Evolutionary conservation across 2,888 invertebrate species (phyloP), one percentile per base, ranked within the genome.

Genomic region (Parascotia fuliginaria): DNA sequence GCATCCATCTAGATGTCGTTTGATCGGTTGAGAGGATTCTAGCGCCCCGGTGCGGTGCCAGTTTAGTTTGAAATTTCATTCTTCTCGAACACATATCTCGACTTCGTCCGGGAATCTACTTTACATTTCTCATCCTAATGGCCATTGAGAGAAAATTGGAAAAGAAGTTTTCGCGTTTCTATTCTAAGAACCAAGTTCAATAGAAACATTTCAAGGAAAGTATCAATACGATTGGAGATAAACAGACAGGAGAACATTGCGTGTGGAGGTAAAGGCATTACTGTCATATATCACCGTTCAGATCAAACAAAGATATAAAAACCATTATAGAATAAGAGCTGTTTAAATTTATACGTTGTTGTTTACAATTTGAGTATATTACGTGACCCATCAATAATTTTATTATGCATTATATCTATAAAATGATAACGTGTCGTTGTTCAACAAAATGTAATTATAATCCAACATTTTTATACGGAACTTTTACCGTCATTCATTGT

Each of bases 51-150:
- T 75, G 77, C 75, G 70, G 66, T 75, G 80, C 80, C 79, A 83
- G 82, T 84, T 85, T 77, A 82, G 82, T 86, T 85, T 79, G 81
- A 85, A 88, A 87, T 88, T 91, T 89, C 84, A 88, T 89, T 90
- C 89, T 89, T 87, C 80, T 80, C 83, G 77, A 87, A 89, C 86
- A 86, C 87, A 89, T 88, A 90, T 89, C 88, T 87, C 85, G 88
- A 84, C 81, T 88, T 84, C 87, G 80, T 79, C 76, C 83, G 83
- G 81, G 84, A 89, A 89, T 89, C 89, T 89, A 90, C 86, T 90
- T 89, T 90, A 88, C 90, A 90, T 91, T 92, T 89, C 87, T 91
- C 91, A 90, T 91, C 89, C 86, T 90, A 92, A 92, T 91, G 89
- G 91, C 90, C 87, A 91, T 89, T 87, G 85, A 85, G 82, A 88